Base-by-base conservation (phyloP, 1,140 invertebrate species). In the Drosophila pachea region DNA sequence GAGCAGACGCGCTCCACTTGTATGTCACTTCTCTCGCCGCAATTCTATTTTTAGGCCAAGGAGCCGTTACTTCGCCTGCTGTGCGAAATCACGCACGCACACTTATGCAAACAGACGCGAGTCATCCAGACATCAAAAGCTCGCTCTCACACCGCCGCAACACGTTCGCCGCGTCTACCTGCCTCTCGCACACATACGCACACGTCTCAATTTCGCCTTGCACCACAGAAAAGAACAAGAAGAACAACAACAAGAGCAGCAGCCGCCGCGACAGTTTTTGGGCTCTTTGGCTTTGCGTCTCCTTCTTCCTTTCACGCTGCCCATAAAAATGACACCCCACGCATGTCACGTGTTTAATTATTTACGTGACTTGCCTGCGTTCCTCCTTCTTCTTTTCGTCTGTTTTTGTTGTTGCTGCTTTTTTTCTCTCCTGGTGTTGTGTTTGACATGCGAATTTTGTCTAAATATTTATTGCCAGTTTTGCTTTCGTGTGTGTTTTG, bases 301-400 rank as follows among this genome's bases (percentile, higher is more conserved):
- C 40, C 11, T 42, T 56, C 2, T 6, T 0, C 40, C 6, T 36
- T 9, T 11, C 40, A 12, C 31, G 42, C 2, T 6, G 45, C 45
- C 32, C 40, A 60, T 54, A 74, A 64, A 74, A 70, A 49, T 65
- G 55, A 61, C 60, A 50, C 49, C 60, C 67, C 67, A 69, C 67
- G 60, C 75, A 75, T 77, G 75, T 77, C 75, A 77, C 75, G 75
- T 75, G 75, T 74, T 77, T 77, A 77, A 77, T 77, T 77, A 77
- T 77, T 77, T 77, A 77, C 75, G 75, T 77, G 75, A 77, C 75
- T 77, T 77, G 68, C 63, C 68, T 74, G 62, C 47, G 50, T 62
- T 75, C 63, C 40, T 60, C 48, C 40, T 47, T 12, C 29, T 38
- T 53, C 4, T 12, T 8, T 16, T 6, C 32, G 8, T n/a, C 7